phyloP scores from a whole-genome alignment of 2,888 invertebrate species.

The Ariolimax columbianus region DNA sequence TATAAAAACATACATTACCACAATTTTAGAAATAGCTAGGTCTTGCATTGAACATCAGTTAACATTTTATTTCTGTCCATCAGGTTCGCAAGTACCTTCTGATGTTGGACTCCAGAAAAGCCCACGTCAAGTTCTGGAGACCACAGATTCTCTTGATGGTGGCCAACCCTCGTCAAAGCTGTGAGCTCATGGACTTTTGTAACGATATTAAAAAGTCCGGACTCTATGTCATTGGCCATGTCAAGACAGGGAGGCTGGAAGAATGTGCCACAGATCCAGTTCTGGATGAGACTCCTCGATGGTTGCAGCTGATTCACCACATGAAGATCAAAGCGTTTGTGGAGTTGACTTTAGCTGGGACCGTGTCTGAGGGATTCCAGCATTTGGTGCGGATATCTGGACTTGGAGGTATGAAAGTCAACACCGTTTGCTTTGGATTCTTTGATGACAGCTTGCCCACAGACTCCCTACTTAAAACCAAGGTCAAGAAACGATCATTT shows the following conservation, averaged over 20 bases:
- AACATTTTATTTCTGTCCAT: neutral
- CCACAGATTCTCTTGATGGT: constrained; percentile 96
- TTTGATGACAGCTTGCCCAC: constrained; percentile 86
- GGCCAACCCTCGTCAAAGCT: constrained; percentile 91
- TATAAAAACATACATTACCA: no score
- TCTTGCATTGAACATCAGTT: neutral
- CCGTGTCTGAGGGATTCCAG: constrained; percentile 92
- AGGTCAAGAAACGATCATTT: constrained; percentile 56
- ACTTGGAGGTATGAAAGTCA: constrained; percentile 99
- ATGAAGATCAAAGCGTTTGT: constrained; percentile 94
- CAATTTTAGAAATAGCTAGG: neutral
- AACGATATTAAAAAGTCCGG: constrained; percentile 97
- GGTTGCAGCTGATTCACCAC: constrained; percentile 93
- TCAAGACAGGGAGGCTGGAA: constrained; percentile 82
- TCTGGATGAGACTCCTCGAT: constrained; percentile 87
- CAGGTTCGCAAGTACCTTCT: constrained; percentile 94
- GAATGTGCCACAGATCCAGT: constrained; percentile 84
- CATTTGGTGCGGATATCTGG: constrained; percentile 94
- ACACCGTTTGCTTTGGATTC: constrained; percentile 95
- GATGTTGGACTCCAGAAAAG: constrained; percentile 95
- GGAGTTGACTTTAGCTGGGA: constrained; percentile 91
- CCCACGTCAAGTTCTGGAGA: constrained; percentile 99
- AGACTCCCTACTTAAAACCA: constrained; percentile 80
- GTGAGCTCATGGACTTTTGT: constrained; percentile 96
- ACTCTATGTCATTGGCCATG: constrained; percentile 91